Evolutionary conservation across 2,797 vertebrate species (phyloP), one percentile per base, ranked within the genome.

Genomic region (Falco biarmicus): DNA sequence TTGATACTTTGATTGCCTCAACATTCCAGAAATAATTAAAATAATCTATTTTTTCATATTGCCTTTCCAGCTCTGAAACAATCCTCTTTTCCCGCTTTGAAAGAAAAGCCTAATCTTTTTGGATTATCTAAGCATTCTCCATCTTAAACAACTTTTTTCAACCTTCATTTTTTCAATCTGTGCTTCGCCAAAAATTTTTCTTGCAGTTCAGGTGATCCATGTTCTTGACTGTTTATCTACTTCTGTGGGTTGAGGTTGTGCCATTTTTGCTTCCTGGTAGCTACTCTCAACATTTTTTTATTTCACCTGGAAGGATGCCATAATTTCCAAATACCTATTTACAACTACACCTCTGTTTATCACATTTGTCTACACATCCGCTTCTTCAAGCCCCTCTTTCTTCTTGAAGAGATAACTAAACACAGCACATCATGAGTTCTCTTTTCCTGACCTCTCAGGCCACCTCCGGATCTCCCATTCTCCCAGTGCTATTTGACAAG

Each of bases 311-410:
- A 32, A 95, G 26, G 56, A 78, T 84, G 63, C 45, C 31, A 43
- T 59, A 69, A 77, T 89, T 89, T 91, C 77, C 85, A 93, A 68
- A 41, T 84, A 79, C 74, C 94, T 79, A 87, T 66, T 60, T 90
- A 78, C 37, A 95, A 14, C n/a, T 93, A 45, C 89, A 95, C 87
- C 69, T 97, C 59, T 93, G 43, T 81, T 94, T 94, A 94, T 90
- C 84, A 43, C 75, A 81, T 95, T 95, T 83, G 59, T 95, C 84
- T 73, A 70, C 80, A 84, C 20, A 41, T 3, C 5, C 18, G 8
- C 63, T 87, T 82, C 80, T 70, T 69, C 47, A 74, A 84, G 57
- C 18, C 4, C 8, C 17, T 86, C 69, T 73, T 95, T 54, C 22
- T 87, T 92, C 86, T 75, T 41, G 47, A 81, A 47, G 48, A 74